Evolutionary conservation across 2,888 invertebrate species (phyloP), one percentile per base, ranked within the genome.

Genomic region (Noctuana brunneofusca): DNA sequence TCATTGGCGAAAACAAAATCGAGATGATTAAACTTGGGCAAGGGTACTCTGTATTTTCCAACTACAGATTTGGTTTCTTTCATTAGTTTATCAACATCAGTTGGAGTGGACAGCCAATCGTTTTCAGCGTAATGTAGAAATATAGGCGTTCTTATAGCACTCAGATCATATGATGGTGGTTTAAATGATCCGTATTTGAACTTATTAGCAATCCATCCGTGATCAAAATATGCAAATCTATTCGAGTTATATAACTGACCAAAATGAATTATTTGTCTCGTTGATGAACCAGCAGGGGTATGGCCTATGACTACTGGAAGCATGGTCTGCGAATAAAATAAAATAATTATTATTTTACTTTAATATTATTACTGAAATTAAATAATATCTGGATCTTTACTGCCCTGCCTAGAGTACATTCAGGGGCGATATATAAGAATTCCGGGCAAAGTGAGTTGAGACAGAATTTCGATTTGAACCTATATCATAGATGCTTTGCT

Each of bases 1-100:
- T 93, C 88, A 54, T 86, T 92, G 2, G 92, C 93, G 71, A 92
- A 93, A 3, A 94, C 83, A 68, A 93, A 93, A 72, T 94, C 94
- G 50, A 94, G 74, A 72, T 94, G 94, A 69, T 92, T 93, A 72
- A 92, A 93, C 59, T 87, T 80, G 3, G 80, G 68, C 53, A 90
- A 68, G 0, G 89, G 84, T 0, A 93, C 91, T 71, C 85, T 78
- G 66, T 85, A 89, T 70, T 87, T 87, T n/a, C 91, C 92, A 0
- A 92, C 69, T 0, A 83, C 81, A 11, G 85, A 80, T 12, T 84
- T 81, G 0, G 93, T 74, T 72, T 87, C 80, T 35, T 69, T 67
- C n/a, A 83, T 78, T 20, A 93, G 70, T 66, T 69, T 83, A 20
- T 84, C 73, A 0, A 93, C 91, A 66, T 93, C 93, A 20, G 72